Base-by-base conservation (phyloP, 2,888 invertebrate species). In the Trypoxylon attenuatum region DNA sequence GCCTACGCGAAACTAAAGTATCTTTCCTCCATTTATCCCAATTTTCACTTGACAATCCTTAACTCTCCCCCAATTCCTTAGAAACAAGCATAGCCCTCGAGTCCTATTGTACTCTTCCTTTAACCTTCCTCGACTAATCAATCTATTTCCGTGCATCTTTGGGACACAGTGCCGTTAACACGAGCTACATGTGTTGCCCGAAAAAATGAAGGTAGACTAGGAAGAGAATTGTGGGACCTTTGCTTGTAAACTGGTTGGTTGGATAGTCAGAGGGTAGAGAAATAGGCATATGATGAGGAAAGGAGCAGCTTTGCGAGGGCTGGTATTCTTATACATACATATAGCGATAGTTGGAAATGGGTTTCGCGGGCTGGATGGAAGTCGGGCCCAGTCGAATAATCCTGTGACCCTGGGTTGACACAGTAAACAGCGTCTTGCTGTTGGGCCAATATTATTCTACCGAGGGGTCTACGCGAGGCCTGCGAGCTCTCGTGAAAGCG, bases 361-460 rank as follows among this genome's bases (percentile, higher is more conserved):
- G 33, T 50, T 39, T 54, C 27, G 49, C 46, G 41, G 45, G 55
- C 56, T 47, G 53, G 25, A 46, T 23, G 38, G 50, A 53, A 67
- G 18, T 15, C 39, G 54, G 65, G 58, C 50, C 41, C 42, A 29
- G 43, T 27, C 41, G 66, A 70, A 76, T 76, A 73, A 76, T 76
- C 76, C 71, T 19, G 15, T 42, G 58, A 55, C 33, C 39, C 47
- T 23, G 16, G 54, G 79, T 82, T 82, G 80, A 73, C 79, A 77
- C 52, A 69, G 71, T 70, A 82, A 83, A 80, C 79, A 80, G 62
- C 68, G 72, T 70, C 69, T 69, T 65, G 73, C 73, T 80, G 75
- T 75, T 72, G 76, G 69, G 69, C 69, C 77, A 82, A 79, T 83
- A 81, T 83, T 83, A n/a, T n/a, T n/a, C 73, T 83, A 78, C 52